These are phyloP conservation scores for Craterocephalus amniculus DNA, from an alignment of 2,797 vertebrate species.

Conservation along the genomic window DNA sequence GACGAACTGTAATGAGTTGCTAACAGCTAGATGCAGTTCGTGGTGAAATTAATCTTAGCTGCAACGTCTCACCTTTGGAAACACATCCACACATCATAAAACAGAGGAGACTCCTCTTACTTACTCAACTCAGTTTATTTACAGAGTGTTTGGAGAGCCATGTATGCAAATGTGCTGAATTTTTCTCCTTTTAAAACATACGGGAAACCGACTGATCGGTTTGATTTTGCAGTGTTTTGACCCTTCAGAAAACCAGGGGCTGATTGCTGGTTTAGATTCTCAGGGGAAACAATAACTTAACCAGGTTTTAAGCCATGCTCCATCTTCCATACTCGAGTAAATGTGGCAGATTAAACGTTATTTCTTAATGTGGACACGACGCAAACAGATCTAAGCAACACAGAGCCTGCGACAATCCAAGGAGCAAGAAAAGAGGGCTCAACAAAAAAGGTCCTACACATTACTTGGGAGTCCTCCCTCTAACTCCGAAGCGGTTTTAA, in stretches of 20 bases:
- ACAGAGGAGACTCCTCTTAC: conserved; percentile 60
- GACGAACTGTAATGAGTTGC: too few species aligned
- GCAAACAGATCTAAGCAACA: conserved; percentile 40
- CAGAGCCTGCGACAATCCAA: conserved; percentile 37
- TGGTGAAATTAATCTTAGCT: background rate
- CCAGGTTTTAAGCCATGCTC: conserved; percentile 47
- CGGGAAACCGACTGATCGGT: conserved; percentile 55
- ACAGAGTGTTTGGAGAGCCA: conserved; percentile 77
- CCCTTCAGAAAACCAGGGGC: conserved; percentile 62
- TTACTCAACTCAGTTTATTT: conserved; percentile 81
- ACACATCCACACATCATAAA: conserved; percentile 55
- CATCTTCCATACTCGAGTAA: conserved; percentile 48
- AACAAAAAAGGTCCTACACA: conserved; percentile 53
- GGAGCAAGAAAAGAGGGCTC: conserved; percentile 39
- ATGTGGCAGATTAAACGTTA: conserved; percentile 54
- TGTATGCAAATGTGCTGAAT: conserved; percentile 70
- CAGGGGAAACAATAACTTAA: conserved; percentile 66
- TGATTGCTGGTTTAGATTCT: too few species aligned
- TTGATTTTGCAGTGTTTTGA: conserved; percentile 49
- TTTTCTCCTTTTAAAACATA: conserved; percentile 38
- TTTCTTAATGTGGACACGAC: conserved; percentile 39
- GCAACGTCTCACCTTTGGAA: background rate
- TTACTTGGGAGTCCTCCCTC: conserved; percentile 53
- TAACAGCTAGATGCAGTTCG: background rate
- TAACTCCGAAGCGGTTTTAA: conserved; percentile 11